Percentiles rank a stretch among this genome's conserved stretches.
Evolutionary conservation across 2,888 invertebrate genomes (phyloP).

Genomic region (Galerucella pusilla): DNA sequence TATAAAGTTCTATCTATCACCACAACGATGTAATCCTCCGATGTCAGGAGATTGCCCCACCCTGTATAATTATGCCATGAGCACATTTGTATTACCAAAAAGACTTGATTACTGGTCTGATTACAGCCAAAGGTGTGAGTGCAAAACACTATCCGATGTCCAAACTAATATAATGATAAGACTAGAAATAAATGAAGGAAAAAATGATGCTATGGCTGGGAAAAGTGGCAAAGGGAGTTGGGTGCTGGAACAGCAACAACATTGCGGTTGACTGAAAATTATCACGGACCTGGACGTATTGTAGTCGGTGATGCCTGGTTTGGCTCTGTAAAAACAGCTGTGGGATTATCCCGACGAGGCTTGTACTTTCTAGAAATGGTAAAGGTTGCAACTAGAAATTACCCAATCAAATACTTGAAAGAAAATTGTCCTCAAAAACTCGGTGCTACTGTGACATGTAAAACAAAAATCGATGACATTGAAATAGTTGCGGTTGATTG

Average conservation of each 20-base stretch:
- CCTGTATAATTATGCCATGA: not conserved
- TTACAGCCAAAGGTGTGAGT: not conserved
- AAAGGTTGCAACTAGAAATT: not conserved
- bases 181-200: not conserved
- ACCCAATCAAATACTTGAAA: not conserved
- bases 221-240: not conserved
- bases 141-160: not conserved
- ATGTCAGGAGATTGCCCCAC: no score
- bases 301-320: not conserved
- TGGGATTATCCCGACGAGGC: not conserved
- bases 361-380: not conserved
- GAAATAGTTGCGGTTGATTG: not conserved
- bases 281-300: not conserved
- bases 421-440: not conserved
- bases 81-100: not conserved
- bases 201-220: not conserved
- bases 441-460: not conserved
- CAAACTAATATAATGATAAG: not conserved
- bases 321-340: not conserved
- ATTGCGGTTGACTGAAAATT: not conserved
- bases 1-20: no score
- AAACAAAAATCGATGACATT: not conserved
- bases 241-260: not conserved
- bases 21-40: no score
- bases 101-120: not conserved